These are phyloP conservation scores for Macrosoma leucophasiata DNA, from an alignment of 2,888 invertebrate genomes.

Conservation along the genomic window DNA sequence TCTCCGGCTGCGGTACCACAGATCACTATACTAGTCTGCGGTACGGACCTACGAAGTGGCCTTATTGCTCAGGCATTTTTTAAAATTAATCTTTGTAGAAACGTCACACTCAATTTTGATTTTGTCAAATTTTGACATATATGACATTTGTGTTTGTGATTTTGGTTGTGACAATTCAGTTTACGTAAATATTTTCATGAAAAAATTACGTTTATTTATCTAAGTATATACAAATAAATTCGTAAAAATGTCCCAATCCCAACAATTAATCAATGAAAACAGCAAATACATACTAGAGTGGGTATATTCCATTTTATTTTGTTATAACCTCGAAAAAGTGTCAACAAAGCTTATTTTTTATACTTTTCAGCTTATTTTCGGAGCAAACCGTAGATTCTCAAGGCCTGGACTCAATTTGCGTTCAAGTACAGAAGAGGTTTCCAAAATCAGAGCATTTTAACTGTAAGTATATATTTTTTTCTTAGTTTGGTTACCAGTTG, in stretches of 20 bases:
- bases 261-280: slow-evolving; percentile 62
- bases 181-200: neutral
- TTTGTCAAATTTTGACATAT: no score
- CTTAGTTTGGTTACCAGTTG: no score
- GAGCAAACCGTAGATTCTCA: slow-evolving; percentile 84
- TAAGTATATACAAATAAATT: slow-evolving; percentile 4
- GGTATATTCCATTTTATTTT: slow-evolving; percentile 30
- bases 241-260: slow-evolving; percentile 54
- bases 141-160: no score
- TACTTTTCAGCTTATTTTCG: slow-evolving; percentile 77
- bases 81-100: no score
- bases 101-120: no score
- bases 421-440: slow-evolving; percentile 86
- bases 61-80: no score
- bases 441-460: slow-evolving; percentile 86
- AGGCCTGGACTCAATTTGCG: slow-evolving; percentile 84
- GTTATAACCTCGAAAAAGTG: no score
- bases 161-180: no score
- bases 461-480: slow-evolving; percentile 75
- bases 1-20: no score
- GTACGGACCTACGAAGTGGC: no score
- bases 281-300: slow-evolving; percentile 71
- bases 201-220: neutral
- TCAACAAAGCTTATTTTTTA: no score
- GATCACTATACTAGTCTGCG: no score